Evolutionary conservation across 2,797 vertebrate genomes (phyloP).

Genomic region (Sibirionetta formosa): DNA sequence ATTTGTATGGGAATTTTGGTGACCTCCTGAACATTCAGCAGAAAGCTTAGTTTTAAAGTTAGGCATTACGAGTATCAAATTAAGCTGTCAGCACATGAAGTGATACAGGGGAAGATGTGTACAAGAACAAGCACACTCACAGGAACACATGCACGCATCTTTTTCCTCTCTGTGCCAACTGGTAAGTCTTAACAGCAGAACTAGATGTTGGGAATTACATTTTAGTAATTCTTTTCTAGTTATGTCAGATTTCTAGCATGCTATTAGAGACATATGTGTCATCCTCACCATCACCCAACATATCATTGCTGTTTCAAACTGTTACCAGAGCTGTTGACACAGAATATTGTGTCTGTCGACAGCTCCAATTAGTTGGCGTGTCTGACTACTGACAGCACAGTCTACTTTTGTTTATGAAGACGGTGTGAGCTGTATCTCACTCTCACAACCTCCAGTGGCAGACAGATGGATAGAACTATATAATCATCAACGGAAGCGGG

Average conservation of each 20-base stretch:
- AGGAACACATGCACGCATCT: conserved; percentile 9
- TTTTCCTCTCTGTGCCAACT: conserved; percentile 30
- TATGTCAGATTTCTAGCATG: conserved; percentile 86
- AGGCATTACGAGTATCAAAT: conserved; percentile 79
- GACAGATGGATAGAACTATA: conserved; percentile 88
- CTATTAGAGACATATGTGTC: conserved; percentile 88
- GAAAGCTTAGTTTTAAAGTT: conserved; percentile 82
- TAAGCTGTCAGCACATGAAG: conserved; percentile 81
- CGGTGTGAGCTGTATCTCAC: conserved; percentile 84
- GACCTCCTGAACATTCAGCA: conserved; percentile 74
- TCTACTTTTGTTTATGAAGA: conserved; percentile 89
- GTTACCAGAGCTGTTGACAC: conserved; percentile 88
- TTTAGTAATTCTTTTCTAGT: conserved; percentile 85
- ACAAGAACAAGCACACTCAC: conserved; percentile 45
- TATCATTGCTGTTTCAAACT: conserved; percentile 90
- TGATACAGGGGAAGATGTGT: conserved; percentile 76
- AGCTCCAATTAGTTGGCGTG: conserved; percentile 89
- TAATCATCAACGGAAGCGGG: conserved; percentile 86
- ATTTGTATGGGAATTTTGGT: conserved; percentile 54
- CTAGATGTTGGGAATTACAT: conserved; percentile 77
- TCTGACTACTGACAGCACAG: conserved; percentile 88
- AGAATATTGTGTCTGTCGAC: conserved; percentile 90
- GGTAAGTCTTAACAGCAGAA: conserved; percentile 64
- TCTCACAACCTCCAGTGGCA: conserved; percentile 85
- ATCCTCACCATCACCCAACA: conserved; percentile 87